Conservation (phyloP, 2,888 invertebrate species). For the Podabrus alpinus region DNA sequence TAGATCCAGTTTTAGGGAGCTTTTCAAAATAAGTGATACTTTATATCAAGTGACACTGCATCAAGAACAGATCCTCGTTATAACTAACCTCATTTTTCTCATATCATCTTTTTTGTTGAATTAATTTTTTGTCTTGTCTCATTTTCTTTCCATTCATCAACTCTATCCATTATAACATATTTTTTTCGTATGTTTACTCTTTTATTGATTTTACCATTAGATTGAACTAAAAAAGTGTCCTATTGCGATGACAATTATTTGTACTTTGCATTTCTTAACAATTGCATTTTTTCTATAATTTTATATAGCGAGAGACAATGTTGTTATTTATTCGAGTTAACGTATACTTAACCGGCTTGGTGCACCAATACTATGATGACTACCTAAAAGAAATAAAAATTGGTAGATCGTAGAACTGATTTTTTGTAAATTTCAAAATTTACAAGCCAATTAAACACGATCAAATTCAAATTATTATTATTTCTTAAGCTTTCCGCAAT, state of each 20-base stretch:
- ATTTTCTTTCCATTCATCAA: background rate
- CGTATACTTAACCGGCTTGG: too few species aligned
- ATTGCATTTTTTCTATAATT: too few species aligned
- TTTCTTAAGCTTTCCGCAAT: too few species aligned
- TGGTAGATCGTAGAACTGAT: too few species aligned
- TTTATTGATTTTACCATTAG: background rate
- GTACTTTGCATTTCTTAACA: background rate
- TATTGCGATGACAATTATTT: background rate
- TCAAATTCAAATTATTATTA: too few species aligned
- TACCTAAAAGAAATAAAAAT: too few species aligned
- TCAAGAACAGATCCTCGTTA: slow-evolving; percentile 12
- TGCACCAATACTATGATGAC: too few species aligned
- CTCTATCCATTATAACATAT: background rate
- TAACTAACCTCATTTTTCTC: background rate
- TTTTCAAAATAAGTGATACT: slow-evolving; percentile 25
- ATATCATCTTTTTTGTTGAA: background rate
- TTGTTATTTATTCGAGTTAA: too few species aligned
- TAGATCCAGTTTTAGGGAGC: slow-evolving; percentile 15
- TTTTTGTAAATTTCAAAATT: too few species aligned
- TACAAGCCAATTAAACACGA: too few species aligned
- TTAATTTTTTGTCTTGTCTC: background rate
- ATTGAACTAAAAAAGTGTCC: background rate
- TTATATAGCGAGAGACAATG: too few species aligned
- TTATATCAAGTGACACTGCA: slow-evolving; percentile 18
- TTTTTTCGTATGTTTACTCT: background rate